Evolutionary conservation across 1,140 invertebrate species (phyloP), one percentile per base, ranked within the genome.

Genomic region (Samia ricini): DNA sequence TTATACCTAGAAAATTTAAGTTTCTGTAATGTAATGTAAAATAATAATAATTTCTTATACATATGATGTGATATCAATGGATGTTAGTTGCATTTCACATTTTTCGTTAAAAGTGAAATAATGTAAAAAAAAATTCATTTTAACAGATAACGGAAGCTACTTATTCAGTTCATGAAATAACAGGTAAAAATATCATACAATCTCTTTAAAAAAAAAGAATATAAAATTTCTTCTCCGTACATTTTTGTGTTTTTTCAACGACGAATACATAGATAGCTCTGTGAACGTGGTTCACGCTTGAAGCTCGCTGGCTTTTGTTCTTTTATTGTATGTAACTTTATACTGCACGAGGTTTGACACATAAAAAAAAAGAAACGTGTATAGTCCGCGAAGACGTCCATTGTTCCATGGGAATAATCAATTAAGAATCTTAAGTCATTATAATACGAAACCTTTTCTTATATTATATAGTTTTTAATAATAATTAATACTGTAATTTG

Each of bases 331-430:
- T 36, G 49, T 56, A 61, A 61, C 50, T n/a, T 29, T 29, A 58
- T 52, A 64, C 29, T 19, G 29, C 29, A 19, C 29, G 50, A 59
- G 58, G 29, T 18, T 26, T 22, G 33, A 50, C 18, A 51, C 55
- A 20, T 20, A 49, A 64, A 55, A 64, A 52, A n/a, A n/a, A n/a
- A n/a, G n/a, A n/a, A n/a, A n/a, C n/a, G n/a, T 26, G 33, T 48
- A n/a, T 50, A 12, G 26, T 36, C 42, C 54, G 22, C 55, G 36
- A 51, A 10, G 61, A 50, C 19, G 12, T 21, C 12, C 21, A 54
- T 68, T 62, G 60, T 62, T 42, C 36, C 56, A 48, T 60, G 66
- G 58, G 61, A 68, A 63, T 24, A 26, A 33, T 18, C 23, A 24
- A 64, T 54, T 63, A 42, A 42, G 42, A 36, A 48, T 8, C 52